Evolutionary conservation across 2,888 invertebrate species (phyloP).

Genomic region (Iphiclides podalirius): DNA sequence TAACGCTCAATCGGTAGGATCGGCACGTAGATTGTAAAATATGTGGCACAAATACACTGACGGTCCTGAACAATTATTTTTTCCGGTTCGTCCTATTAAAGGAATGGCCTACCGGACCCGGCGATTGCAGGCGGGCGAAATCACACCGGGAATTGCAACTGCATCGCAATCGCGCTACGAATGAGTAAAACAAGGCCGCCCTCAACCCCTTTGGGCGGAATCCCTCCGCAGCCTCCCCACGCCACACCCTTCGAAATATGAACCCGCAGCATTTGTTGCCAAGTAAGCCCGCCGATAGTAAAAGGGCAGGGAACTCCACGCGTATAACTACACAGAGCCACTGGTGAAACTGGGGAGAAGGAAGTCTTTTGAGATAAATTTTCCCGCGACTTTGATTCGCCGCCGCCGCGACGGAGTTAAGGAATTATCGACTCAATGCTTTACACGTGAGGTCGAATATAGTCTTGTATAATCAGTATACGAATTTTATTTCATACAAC

Average conservation of each 20-base stretch:
- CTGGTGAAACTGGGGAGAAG: background rate
- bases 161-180: slow-evolving; percentile 40
- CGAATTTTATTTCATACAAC: too few species aligned
- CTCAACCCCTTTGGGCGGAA: slow-evolving; percentile 41
- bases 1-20: too few species aligned
- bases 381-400: background rate
- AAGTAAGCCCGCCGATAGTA: slow-evolving; percentile 35
- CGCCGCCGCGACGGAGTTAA: background rate
- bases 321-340: background rate
- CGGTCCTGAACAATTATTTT: too few species aligned
- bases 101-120: too few species aligned
- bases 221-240: slow-evolving; percentile 41
- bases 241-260: slow-evolving; percentile 38
- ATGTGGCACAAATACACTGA: too few species aligned
- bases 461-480: background rate
- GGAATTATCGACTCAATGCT: background rate
- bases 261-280: slow-evolving; percentile 43
- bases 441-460: background rate
- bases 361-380: slow-evolving; percentile 5
- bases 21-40: too few species aligned
- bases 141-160: slow-evolving; percentile 35
- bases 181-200: slow-evolving; percentile 37
- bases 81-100: too few species aligned
- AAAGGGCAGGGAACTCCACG: slow-evolving; percentile 28
- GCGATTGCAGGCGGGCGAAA: background rate